Percentiles rank a stretch among this genome's conserved stretches.
phyloP scores from a whole-genome alignment of 2,797 vertebrate genomes.

The Gallinago stenura region DNA sequence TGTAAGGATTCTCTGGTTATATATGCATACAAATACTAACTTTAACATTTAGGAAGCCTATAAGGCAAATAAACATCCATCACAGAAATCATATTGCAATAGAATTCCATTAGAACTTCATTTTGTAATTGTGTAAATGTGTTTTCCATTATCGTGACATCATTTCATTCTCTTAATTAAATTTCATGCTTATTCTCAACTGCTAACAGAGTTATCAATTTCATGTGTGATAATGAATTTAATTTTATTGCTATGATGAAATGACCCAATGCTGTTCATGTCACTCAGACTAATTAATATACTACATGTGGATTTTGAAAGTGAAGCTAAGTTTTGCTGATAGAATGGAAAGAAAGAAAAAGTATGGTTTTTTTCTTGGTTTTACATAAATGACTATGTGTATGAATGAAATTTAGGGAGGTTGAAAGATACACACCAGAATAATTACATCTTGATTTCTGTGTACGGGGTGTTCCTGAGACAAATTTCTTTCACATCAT shows the following conservation, averaged over 20 bases:
- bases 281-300: background rate
- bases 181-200: background rate
- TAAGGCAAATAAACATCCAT: background rate
- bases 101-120: background rate
- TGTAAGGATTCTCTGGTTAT: background rate
- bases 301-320: background rate
- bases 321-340: background rate
- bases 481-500: background rate
- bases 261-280: background rate
- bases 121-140: background rate
- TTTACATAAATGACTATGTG: background rate
- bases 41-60: background rate
- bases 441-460: background rate
- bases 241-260: background rate
- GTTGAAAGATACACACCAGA: background rate
- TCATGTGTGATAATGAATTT: background rate
- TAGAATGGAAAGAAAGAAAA: background rate
- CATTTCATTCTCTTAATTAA: constrained; percentile 35
- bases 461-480: background rate
- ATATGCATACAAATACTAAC: too few relatives aligned
- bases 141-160: constrained; percentile 14
- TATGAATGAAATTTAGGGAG: background rate
- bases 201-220: background rate
- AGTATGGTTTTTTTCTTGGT: background rate
- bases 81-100: background rate